phyloP scores from a whole-genome alignment of 2,888 invertebrate species.

The Tenthredo amoena region DNA sequence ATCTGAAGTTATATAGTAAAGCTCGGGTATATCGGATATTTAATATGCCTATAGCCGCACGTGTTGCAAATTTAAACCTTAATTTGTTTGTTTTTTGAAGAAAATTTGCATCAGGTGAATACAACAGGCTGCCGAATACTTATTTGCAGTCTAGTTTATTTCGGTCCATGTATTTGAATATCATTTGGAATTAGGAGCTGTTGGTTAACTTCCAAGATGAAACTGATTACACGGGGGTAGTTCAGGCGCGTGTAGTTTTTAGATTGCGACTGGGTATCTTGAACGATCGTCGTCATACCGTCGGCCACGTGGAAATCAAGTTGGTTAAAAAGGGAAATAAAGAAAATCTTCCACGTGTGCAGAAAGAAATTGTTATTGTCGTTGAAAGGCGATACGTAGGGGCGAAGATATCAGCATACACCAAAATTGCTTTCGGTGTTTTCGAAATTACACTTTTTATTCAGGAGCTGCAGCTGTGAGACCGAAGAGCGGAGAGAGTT shows the following conservation, averaged over 20 bases:
- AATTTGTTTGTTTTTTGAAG: constrained; percentile 40
- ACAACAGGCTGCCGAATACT: background rate
- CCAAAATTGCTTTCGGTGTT: constrained; percentile 24
- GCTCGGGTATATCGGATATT: background rate
- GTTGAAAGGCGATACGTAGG: background rate
- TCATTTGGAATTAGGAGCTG: constrained; percentile 33
- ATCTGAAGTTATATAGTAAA: background rate
- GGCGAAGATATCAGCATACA: background rate
- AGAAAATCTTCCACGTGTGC: constrained; percentile 28
- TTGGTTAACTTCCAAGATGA: constrained; percentile 29
- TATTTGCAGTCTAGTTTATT: constrained; percentile 22
- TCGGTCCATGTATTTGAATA: constrained; percentile 7
- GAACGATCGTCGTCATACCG: background rate
- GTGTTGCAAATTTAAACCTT: constrained; percentile 27
- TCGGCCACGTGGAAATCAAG: constrained; percentile 41
- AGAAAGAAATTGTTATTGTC: constrained; percentile 2
- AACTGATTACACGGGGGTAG: constrained; percentile 12
- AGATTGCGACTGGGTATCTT: background rate
- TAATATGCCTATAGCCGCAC: background rate
- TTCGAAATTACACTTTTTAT: constrained; percentile 32
- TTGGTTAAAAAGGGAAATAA: background rate
- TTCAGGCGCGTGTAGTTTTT: constrained; percentile 15
- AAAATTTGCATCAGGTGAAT: background rate
- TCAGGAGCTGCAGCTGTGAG: background rate
- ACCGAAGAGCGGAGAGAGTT: background rate